Conservation (phyloP, 2,888 invertebrate species). For the Microplitis manilae region DNA sequence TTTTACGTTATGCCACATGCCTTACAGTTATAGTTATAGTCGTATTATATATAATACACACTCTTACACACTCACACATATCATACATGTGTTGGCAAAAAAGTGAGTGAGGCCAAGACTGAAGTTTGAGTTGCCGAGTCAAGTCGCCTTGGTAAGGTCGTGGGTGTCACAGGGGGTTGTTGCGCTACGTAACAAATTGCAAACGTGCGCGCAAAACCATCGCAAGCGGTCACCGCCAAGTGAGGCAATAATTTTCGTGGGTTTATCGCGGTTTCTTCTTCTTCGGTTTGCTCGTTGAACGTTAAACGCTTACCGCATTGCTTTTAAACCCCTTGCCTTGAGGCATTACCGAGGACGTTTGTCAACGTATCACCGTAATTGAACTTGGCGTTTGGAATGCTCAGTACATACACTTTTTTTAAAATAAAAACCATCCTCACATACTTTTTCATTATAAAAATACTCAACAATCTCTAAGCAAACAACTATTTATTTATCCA, state of each 20-base stretch:
- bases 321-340: slow-evolving; percentile 18
- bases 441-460: neutral
- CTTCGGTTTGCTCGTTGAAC: slow-evolving; percentile 57
- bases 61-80: no score
- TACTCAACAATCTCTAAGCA: neutral
- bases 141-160: slow-evolving; percentile 62
- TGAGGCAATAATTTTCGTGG: slow-evolving; percentile 64
- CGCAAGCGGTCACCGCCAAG: slow-evolving; percentile 55
- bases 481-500: no score
- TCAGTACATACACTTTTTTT: neutral
- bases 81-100: neutral
- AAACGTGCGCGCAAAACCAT: slow-evolving; percentile 37
- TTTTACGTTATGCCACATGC: slow-evolving; percentile 8
- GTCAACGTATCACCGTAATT: slow-evolving; percentile 31
- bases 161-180: slow-evolving; percentile 56
- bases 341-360: slow-evolving; percentile 33
- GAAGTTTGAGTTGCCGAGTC: slow-evolving; percentile 16
- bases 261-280: slow-evolving; percentile 63
- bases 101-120: neutral
- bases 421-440: neutral
- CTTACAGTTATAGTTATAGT: neutral
- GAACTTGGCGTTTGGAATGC: slow-evolving; percentile 26
- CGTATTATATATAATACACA: neutral
- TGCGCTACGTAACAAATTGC: slow-evolving; percentile 53
- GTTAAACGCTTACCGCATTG: neutral